Evolutionary conservation across 2,888 invertebrate genomes (phyloP), one percentile per base, ranked within the genome.

Genomic region (Mythimna impura): DNA sequence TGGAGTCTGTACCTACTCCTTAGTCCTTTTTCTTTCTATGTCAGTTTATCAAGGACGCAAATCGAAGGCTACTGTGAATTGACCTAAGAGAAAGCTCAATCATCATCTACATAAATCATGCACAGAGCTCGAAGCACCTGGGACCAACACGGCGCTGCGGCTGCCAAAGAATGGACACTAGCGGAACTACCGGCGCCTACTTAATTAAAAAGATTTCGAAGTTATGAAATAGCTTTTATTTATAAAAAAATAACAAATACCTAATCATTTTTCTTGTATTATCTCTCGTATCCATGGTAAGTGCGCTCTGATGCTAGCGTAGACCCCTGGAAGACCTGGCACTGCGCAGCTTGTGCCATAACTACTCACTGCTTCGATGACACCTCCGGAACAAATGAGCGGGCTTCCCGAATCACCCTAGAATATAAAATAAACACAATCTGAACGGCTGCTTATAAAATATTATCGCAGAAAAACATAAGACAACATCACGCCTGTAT

Each of bases 341-440:
- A 93, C 87, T 3, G 92, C 95, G 71, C 96, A 96, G 55, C 93
- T 91, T 76, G 92, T 87, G 0, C 96, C 96, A 77, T 95, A 93
- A 80, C 96, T 96, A 81, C 92, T 93, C n/a, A 96, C 78, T 1
- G 92, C 96, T 86, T 96, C 87, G 12, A 96, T 69, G 5, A 86
- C 70, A 0, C 89, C 30, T 30, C 30, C 91, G 2, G 79, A 75
- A 83, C 96, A 96, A 20, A 96, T 86, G 3, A 96, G 84, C 0
- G 96, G 95, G 12, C 95, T 93, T 2, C 96, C 96, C 0, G 96
- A 96, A 75, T 96, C 96, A 55, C 96, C 96, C 96, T 96, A 86
- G 8, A 81, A 73, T 60, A 65, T 60, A 65, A 76, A 30, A 17
- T 8, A 8, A 14, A 25, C 4, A 12, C 22, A 54, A 22, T 47